A percentile compares a stretch with the other conserved stretches of the same genome.
These are phyloP conservation scores for Cryptomyrus ogoouensis DNA, from an alignment of 2,113 vertebrate species.

Conservation along the genomic window DNA sequence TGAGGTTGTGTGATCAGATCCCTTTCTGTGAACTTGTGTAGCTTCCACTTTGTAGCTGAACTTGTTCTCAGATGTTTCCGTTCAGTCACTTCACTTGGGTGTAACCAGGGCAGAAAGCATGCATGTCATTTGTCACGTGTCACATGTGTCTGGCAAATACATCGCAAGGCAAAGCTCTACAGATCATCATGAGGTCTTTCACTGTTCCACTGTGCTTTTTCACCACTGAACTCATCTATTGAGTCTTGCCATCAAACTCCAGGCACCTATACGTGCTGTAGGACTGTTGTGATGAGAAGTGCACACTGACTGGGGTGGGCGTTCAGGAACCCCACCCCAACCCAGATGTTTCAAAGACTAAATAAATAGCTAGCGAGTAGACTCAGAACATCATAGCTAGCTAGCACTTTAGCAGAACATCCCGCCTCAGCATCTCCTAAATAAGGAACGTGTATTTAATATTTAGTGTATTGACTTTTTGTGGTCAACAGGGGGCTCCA, in stretches of 20 bases:
- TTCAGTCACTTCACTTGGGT: not conserved
- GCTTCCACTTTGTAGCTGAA: not conserved
- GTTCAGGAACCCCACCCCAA: not conserved
- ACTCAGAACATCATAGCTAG: not conserved
- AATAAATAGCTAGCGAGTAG: not conserved
- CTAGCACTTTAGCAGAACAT: not conserved
- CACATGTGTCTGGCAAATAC: not conserved
- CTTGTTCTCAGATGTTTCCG: not conserved
- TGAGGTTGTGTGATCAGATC: not conserved
- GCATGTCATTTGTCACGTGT: not conserved
- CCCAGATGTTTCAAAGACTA: not conserved
- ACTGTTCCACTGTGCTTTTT: not conserved
- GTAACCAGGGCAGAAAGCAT: not conserved
- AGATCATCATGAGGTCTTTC: not conserved
- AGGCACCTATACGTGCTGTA: not conserved
- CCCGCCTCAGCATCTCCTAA: not conserved
- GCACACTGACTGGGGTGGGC: not conserved
- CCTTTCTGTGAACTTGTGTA: not conserved
- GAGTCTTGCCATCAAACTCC: not conserved
- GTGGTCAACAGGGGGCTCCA: not conserved
- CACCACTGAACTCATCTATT: not conserved
- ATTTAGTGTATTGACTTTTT: not conserved
- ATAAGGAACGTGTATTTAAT: not conserved
- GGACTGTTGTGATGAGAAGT: not conserved
- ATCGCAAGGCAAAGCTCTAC: not conserved